These are phyloP conservation scores for Dermochelys coriacea DNA, from an alignment of 2,797 vertebrate genomes.

Conservation along the genomic window DNA sequence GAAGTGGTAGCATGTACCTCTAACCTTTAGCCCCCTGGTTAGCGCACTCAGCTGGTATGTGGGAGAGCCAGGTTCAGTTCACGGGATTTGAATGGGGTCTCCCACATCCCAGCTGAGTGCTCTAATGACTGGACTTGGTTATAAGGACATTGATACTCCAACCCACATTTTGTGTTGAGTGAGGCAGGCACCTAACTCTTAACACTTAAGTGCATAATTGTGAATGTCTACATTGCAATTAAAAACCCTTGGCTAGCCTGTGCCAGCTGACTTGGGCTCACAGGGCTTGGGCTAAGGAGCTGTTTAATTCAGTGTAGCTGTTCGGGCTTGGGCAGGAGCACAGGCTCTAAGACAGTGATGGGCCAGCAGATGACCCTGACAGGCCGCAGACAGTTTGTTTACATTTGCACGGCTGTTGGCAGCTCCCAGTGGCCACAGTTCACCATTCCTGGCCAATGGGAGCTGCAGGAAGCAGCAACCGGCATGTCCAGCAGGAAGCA, in stretches of 20 bases:
- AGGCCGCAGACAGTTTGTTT: too few species aligned
- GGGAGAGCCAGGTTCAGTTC: neutral
- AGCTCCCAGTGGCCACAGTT: too few species aligned
- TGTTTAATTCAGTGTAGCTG: neutral
- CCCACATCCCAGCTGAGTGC: neutral
- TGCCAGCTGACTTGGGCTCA: neutral
- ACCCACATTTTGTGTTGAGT: neutral
- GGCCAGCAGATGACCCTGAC: too few species aligned
- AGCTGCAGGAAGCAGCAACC: too few species aligned
- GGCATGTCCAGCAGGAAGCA: too few species aligned
- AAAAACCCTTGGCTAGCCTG: neutral
- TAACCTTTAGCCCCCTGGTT: neutral
- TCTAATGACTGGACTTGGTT: neutral
- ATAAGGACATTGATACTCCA: neutral
- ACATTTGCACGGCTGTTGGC: too few species aligned
- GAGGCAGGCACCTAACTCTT: neutral
- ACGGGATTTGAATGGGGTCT: neutral
- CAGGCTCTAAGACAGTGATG: too few species aligned
- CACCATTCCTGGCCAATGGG: too few species aligned
- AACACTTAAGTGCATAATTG: too few species aligned
- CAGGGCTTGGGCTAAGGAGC: neutral
- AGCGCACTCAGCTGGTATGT: neutral
- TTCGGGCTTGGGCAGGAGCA: neutral
- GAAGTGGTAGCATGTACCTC: neutral
- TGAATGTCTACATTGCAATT: neutral